A percentile compares a stretch with the other conserved stretches of the same genome.
Evolutionary conservation across 2,797 vertebrate genomes (phyloP).

Genomic region (Bryconaethiops microstoma): DNA sequence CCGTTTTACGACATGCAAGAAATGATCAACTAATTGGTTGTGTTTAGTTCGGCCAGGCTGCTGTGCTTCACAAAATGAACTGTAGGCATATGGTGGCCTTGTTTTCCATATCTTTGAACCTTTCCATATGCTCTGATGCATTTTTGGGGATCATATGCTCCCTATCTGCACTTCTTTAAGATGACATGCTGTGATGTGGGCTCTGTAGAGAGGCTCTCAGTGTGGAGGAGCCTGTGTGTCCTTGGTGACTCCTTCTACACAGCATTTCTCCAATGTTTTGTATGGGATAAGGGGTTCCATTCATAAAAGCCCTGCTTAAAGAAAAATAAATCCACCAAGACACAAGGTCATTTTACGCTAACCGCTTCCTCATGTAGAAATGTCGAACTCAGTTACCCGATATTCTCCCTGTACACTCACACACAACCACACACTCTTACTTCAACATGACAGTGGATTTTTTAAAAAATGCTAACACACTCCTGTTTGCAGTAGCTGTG

Average conservation of each 20-base stretch:
- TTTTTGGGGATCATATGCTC: background rate
- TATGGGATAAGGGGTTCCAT: slow-evolving; percentile 53
- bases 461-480: slow-evolving; percentile 22
- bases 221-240: slow-evolving; percentile 22
- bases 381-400: slow-evolving; percentile 10
- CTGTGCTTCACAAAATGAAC: background rate
- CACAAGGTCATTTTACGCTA: slow-evolving; percentile 54
- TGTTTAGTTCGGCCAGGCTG: background rate
- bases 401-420: slow-evolving; percentile 12
- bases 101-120: slow-evolving; percentile 2
- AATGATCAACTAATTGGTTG: background rate
- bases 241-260: slow-evolving; percentile 26
- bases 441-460: slow-evolving; percentile 27
- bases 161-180: slow-evolving; percentile 27
- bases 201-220: slow-evolving; percentile 1
- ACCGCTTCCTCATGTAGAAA: slow-evolving; percentile 50
- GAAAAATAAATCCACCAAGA: slow-evolving; percentile 47
- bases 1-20: background rate
- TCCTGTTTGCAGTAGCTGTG: background rate
- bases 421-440: background rate
- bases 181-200: slow-evolving; percentile 20
- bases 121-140: background rate
- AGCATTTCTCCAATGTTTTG: slow-evolving; percentile 26
- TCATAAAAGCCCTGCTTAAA: slow-evolving; percentile 46
- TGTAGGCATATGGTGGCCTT: background rate